A percentile compares a stretch with the other conserved stretches of the same genome.
Evolutionary conservation across 2,797 vertebrate species (phyloP).

Genomic region (Sitta carolinensis): DNA sequence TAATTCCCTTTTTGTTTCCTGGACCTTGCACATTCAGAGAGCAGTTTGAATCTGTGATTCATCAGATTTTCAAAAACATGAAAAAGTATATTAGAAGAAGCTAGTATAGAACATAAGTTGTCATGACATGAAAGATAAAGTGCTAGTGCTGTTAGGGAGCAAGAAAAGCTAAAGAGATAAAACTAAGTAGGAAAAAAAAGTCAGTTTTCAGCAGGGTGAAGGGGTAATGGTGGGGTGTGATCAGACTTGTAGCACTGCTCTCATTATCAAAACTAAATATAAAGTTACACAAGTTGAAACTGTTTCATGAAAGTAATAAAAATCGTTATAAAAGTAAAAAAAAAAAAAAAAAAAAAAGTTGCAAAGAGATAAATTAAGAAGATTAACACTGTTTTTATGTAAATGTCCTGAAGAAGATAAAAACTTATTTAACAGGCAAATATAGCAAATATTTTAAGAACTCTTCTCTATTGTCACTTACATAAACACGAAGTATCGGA

Average conservation of each 20-base stretch:
- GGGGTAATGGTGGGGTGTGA: not conserved
- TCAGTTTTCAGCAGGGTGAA: not conserved
- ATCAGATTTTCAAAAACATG: not conserved
- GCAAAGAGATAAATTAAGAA: not conserved
- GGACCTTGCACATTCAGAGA: not conserved
- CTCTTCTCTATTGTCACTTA: not conserved
- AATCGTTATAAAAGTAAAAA: not conserved
- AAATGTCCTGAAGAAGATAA: not conserved
- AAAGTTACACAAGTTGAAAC: not conserved
- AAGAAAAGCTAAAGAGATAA: not conserved
- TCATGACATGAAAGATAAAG: not conserved
- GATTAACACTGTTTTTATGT: not conserved
- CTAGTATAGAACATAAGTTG: not conserved
- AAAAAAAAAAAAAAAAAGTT: not conserved
- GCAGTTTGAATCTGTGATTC: not conserved
- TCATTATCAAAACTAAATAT: not conserved
- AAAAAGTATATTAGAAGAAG: not conserved
- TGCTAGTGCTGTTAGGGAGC: not conserved
- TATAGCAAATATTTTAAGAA: not conserved
- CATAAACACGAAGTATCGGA: not conserved
- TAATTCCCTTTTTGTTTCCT: not conserved
- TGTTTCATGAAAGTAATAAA: not conserved
- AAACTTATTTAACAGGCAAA: not conserved
- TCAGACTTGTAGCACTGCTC: not conserved
- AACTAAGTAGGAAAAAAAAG: not conserved